A percentile compares a stretch with the other conserved stretches of the same genome.
These are phyloP conservation scores for Actinostola sp. DNA, from an alignment of 92 coral and sea anemone genomes.

Conservation along the genomic window DNA sequence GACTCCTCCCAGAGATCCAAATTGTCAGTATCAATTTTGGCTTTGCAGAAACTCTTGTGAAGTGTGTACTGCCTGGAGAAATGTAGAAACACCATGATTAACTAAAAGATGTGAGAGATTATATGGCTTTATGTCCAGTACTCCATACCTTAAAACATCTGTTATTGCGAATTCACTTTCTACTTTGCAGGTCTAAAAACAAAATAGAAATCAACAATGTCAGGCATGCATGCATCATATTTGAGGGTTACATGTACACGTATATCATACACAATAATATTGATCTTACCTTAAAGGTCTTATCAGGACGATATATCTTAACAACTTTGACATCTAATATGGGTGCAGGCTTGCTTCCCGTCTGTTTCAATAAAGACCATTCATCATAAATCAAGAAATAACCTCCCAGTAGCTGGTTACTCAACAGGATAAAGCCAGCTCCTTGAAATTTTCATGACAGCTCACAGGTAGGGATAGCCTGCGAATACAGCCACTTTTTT, in stretches of 20 bases:
- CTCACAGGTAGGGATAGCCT: too few relatives aligned
- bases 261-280: neutral
- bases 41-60: slow-evolving; percentile 90
- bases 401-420: too few relatives aligned
- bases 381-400: too few relatives aligned
- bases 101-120: too few relatives aligned
- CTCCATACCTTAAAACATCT: slow-evolving; percentile 85
- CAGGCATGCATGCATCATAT: neutral
- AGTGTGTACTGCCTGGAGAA: slow-evolving; percentile 76
- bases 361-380: slow-evolving; percentile 18
- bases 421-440: too few relatives aligned
- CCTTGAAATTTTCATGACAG: too few relatives aligned
- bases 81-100: too few relatives aligned
- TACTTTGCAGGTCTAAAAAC: slow-evolving; percentile 89
- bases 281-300: slow-evolving; percentile 90
- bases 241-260: neutral
- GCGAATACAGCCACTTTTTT: too few relatives aligned
- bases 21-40: slow-evolving; percentile 69
- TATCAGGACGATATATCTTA: slow-evolving; percentile 80
- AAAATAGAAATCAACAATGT: neutral
- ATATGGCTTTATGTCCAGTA: too few relatives aligned
- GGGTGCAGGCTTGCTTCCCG: slow-evolving; percentile 51
- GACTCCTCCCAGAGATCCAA: slow-evolving; percentile 95
- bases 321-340: slow-evolving; percentile 61
- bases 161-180: slow-evolving; percentile 72